Evolutionary conservation across 2,113 vertebrate species (phyloP).

Genomic region (Psettodes erumei): DNA sequence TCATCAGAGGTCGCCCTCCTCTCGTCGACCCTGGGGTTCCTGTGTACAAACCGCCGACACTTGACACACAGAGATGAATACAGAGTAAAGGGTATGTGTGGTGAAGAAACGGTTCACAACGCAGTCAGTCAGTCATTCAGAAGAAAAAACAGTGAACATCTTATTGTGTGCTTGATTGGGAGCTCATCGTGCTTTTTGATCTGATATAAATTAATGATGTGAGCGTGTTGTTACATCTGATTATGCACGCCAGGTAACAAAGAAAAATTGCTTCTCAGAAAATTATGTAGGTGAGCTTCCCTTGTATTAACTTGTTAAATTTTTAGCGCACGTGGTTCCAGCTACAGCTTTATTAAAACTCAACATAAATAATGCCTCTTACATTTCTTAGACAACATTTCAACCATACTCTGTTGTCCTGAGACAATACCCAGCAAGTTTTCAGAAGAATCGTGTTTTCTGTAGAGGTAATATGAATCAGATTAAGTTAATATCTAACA

Average conservation of each 20-base stretch:
- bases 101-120: background rate
- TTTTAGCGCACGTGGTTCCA: too few species aligned
- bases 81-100: background rate
- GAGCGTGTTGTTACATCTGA: background rate
- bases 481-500: background rate
- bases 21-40: slow-evolving; percentile 85
- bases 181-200: background rate
- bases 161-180: background rate
- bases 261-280: too few species aligned
- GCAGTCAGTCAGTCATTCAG: background rate
- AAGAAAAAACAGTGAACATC: background rate
- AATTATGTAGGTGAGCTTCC: background rate
- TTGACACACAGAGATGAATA: slow-evolving; percentile 86
- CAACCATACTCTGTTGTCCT: too few species aligned
- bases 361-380: background rate
- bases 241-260: background rate
- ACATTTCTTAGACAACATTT: background rate
- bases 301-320: background rate
- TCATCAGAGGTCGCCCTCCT: slow-evolving; percentile 86
- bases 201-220: background rate
- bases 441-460: too few species aligned
- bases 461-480: background rate
- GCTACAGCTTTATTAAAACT: background rate
- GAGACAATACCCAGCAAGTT: too few species aligned
- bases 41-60: slow-evolving; percentile 86